Evolutionary conservation across 37 sponge, comb jelly and placozoan species (phyloP).

Genomic region (Bolinopsis microptera): DNA sequence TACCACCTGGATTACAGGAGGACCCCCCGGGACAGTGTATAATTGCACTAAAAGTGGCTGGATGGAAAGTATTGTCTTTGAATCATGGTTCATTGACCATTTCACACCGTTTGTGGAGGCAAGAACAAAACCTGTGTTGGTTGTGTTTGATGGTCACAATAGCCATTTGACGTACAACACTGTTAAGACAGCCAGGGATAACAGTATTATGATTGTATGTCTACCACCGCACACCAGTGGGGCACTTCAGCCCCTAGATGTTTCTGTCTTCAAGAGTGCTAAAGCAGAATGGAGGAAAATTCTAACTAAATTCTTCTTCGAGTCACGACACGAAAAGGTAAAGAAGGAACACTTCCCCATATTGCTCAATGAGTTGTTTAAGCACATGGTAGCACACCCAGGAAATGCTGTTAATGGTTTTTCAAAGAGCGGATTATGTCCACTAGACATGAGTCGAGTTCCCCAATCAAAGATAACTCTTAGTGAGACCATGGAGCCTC

Average conservation of each 20-base stretch:
- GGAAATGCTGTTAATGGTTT: neutral
- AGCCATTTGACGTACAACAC: neutral
- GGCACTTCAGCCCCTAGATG: constrained; percentile 14
- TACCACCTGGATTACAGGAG: neutral
- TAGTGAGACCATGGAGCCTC: no score
- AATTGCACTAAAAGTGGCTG: neutral
- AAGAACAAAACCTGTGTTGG: neutral
- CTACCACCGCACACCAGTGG: neutral
- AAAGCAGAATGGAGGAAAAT: neutral
- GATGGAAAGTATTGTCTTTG: neutral
- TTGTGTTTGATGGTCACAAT: neutral
- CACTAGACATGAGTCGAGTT: neutral
- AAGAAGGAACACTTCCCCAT: constrained; percentile 4
- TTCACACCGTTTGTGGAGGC: neutral
- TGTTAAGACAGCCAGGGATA: neutral
- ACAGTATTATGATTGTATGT: neutral
- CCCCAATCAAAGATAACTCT: neutral
- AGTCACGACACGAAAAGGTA: neutral
- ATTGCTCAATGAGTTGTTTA: no score
- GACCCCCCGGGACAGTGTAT: neutral
- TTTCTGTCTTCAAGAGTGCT: constrained; percentile 13
- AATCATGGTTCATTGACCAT: neutral
- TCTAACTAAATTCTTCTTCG: neutral
- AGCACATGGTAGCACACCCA: neutral
- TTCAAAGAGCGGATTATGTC: neutral